Evolutionary conservation across 37 sponge, comb jelly and placozoan species (phyloP), one percentile per base, ranked within the genome.

Genomic region (Spongia lamella): DNA sequence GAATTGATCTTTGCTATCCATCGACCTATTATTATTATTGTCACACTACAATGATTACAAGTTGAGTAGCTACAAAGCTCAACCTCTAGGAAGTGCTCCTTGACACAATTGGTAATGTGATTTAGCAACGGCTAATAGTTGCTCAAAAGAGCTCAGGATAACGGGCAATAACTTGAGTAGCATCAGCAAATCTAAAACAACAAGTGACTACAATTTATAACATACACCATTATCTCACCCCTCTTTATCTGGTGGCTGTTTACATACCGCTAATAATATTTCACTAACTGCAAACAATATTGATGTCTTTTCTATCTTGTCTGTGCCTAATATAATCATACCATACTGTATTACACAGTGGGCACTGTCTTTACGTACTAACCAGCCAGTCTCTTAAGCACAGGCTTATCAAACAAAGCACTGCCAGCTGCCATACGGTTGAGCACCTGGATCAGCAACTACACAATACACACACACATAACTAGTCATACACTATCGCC

Each of bases 221-320:
- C 50, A 69, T 14, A 53, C 14, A 9, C 39, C 24, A 21, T 53
- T 69, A 14, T 38, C 70, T 30, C 39, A 50, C 25, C 15, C 3
- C 15, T 53, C 70, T 37, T 49, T 39, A 13, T 47, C 47, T 43
- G 47, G 47, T 13, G 47, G 47, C 47, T 43, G 47, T 43, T 43
- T 69, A 30, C 70, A 69, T 14, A 69, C 53, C 5, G 40, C 70
- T 34, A 69, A 53, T 33, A 69, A 25, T 38, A 69, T 53, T 4
- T 51, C 70, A 50, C 30, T 53, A 24, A 69, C 70, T 38, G 70
- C 70, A 69, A 50, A 69, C 9, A 69, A 38, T 38, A 69, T 53
- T 17, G 70, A 29, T 53, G 50, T 69, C 70, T 69, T 69, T 51
- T 69, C 70, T 21, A 69, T 69, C 30, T 53, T 69, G 24, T 69